Evolutionary conservation across 1,140 invertebrate genomes (phyloP).

Genomic region (Zelostemma sp.): DNA sequence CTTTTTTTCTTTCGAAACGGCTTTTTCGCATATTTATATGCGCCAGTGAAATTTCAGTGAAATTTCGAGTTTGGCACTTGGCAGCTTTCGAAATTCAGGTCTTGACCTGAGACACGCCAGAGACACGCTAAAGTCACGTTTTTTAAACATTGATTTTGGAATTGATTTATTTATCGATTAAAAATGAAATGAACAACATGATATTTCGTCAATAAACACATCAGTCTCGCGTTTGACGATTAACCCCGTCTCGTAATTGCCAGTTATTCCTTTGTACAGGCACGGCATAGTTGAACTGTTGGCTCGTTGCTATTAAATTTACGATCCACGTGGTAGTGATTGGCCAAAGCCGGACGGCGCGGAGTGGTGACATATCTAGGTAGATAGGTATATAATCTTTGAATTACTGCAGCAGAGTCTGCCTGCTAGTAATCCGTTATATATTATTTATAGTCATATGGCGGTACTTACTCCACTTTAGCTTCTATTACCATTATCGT

Average conservation of each 20-base stretch:
- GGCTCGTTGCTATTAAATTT: slow-evolving; percentile 65
- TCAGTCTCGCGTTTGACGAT: slow-evolving; percentile 21
- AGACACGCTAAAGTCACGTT: too few species aligned
- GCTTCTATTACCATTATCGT: slow-evolving; percentile 30
- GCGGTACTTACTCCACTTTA: slow-evolving; percentile 12
- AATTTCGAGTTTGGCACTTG: too few species aligned
- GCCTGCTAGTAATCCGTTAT: slow-evolving; percentile 34
- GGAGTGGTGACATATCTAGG: slow-evolving; percentile 39
- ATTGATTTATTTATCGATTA: too few species aligned
- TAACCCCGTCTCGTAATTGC: slow-evolving; percentile 40
- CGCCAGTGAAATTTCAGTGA: too few species aligned
- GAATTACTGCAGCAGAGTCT: slow-evolving; percentile 48
- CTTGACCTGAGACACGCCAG: too few species aligned
- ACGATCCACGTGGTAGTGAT: slow-evolving; percentile 58
- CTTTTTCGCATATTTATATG: too few species aligned
- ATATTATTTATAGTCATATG: slow-evolving; percentile 27
- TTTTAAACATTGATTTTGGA: too few species aligned
- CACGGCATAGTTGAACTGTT: slow-evolving; percentile 49
- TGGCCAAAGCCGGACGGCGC: slow-evolving; percentile 40
- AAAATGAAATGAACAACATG: neutral
- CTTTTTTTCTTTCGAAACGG: too few species aligned
- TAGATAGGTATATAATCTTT: slow-evolving; percentile 48
- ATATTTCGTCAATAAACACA: slow-evolving; percentile 20
- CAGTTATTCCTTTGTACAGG: slow-evolving; percentile 39
- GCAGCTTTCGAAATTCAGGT: too few species aligned